These are phyloP conservation scores for Cephus sareptanus DNA, from an alignment of 2,888 invertebrate species.

Conservation along the genomic window DNA sequence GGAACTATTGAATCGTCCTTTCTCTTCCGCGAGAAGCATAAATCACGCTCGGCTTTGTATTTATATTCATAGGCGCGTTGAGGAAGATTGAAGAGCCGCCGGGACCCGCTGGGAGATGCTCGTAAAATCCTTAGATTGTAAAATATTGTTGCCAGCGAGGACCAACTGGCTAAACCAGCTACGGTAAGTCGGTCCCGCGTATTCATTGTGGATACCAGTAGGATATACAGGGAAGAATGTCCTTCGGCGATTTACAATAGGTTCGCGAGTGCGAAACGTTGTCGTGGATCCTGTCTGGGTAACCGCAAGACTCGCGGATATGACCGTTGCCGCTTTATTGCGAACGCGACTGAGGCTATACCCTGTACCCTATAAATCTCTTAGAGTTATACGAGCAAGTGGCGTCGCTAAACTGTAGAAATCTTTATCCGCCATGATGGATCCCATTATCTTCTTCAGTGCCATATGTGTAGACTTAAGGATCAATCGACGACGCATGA, in stretches of 20 bases:
- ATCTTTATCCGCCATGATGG: neutral
- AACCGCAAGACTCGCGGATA: neutral
- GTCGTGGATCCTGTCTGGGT: neutral
- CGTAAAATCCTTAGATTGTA: slow-evolving; percentile 60
- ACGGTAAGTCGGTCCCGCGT: neutral
- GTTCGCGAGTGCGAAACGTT: neutral
- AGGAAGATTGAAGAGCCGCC: slow-evolving; percentile 59
- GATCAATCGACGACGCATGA: neutral
- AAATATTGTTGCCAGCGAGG: slow-evolving; percentile 53
- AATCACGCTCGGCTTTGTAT: slow-evolving; percentile 59
- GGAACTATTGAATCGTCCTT: slow-evolving; percentile 51
- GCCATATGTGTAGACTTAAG: neutral
- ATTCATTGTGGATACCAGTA: neutral
- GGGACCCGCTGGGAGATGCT: slow-evolving; percentile 50
- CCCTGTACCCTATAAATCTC: neutral
- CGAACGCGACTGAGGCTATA: neutral
- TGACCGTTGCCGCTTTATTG: neutral
- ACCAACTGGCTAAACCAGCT: neutral
- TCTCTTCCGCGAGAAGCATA: slow-evolving; percentile 43
- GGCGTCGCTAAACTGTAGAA: neutral
- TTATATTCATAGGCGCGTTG: slow-evolving; percentile 61
- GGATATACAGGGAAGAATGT: neutral
- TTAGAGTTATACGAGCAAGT: neutral
- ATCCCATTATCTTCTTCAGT: neutral
- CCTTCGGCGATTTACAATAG: neutral